Percentiles rank a stretch among this genome's conserved stretches.
These are phyloP conservation scores for Drosophila baimaii DNA, from an alignment of 1,140 invertebrate genomes.

Conservation along the genomic window DNA sequence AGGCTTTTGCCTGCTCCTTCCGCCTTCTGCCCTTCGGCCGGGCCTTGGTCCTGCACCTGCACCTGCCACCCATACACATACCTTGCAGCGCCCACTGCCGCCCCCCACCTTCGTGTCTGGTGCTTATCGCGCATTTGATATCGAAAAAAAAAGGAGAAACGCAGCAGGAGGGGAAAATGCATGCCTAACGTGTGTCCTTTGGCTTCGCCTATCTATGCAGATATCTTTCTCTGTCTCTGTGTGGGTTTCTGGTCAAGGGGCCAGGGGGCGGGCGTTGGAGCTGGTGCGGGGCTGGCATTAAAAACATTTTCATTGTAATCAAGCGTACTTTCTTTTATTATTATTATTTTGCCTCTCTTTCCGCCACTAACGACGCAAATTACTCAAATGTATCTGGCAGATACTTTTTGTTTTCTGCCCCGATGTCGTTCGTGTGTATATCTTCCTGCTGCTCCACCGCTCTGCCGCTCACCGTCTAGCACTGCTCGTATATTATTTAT, in stretches of 20 bases:
- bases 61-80: slow-evolving; percentile 35
- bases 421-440: slow-evolving; percentile 61
- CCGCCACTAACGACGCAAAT: slow-evolving; percentile 81
- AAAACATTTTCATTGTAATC: slow-evolving; percentile 83
- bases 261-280: slow-evolving; percentile 14
- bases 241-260: slow-evolving; percentile 13
- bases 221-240: slow-evolving; percentile 73
- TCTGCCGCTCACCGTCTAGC: slow-evolving; percentile 35
- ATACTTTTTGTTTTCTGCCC: slow-evolving; percentile 73
- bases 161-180: slow-evolving; percentile 45
- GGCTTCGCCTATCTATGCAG: slow-evolving; percentile 73
- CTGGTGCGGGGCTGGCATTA: slow-evolving; percentile 49
- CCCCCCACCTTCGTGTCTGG: slow-evolving; percentile 65
- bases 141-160: slow-evolving; percentile 40
- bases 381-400: slow-evolving; percentile 82
- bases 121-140: slow-evolving; percentile 81
- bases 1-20: slow-evolving; percentile 56
- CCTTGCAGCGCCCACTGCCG: slow-evolving; percentile 1
- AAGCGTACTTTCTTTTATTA: slow-evolving; percentile 83
- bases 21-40: slow-evolving; percentile 5
- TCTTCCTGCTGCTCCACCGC: slow-evolving; percentile 13
- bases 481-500: slow-evolving; percentile 80
- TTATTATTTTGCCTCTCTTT: slow-evolving; percentile 78
- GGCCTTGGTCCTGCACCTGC: slow-evolving; percentile 59
- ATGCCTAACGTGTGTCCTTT: slow-evolving; percentile 65